Conservation (phyloP, 2,888 invertebrate genomes). For the Mallateleia sp. region DNA sequence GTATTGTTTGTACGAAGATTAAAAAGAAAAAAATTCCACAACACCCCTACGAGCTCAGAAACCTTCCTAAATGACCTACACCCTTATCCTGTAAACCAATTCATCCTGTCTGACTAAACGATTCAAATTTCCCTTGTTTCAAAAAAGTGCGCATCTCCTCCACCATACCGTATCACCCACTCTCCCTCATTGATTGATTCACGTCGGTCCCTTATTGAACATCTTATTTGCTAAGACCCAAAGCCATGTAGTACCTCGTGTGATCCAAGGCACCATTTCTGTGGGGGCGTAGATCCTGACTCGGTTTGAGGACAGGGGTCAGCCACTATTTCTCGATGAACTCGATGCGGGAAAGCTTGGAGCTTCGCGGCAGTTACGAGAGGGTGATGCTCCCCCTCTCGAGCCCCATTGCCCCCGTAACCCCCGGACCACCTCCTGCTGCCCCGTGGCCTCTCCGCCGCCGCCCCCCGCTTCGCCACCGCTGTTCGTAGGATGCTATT, state of each 20-base stretch:
- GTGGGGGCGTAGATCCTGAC: constrained; percentile 97
- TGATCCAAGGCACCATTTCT: constrained; percentile 90
- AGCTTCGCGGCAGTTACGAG: constrained; percentile 91
- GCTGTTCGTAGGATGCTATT: constrained; percentile 68
- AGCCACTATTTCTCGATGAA: constrained; percentile 99
- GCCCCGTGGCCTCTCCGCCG: constrained; percentile 77
- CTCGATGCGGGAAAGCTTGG: constrained; percentile 99
- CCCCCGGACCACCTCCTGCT: constrained; percentile 85
- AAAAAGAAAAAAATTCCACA: too few species aligned
- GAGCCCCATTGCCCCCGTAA: constrained; percentile 91
- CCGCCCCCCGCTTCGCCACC: constrained; percentile 76
- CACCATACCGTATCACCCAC: too few species aligned
- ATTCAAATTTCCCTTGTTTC: too few species aligned
- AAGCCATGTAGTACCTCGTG: constrained; percentile 93
- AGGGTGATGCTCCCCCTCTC: constrained; percentile 92
- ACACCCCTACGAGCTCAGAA: too few species aligned
- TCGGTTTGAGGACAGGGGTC: constrained; percentile 99
- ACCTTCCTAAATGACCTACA: too few species aligned
- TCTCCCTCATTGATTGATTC: too few species aligned
- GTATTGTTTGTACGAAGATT: not conserved
- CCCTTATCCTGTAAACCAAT: too few species aligned
- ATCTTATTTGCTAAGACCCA: too few species aligned
- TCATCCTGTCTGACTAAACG: too few species aligned
- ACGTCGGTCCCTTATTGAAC: too few species aligned
- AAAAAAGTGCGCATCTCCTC: too few species aligned